Percentiles rank a stretch among this genome's conserved stretches.
phyloP scores from a whole-genome alignment of 2,113 vertebrate species.

The Pithys albifrons region DNA sequence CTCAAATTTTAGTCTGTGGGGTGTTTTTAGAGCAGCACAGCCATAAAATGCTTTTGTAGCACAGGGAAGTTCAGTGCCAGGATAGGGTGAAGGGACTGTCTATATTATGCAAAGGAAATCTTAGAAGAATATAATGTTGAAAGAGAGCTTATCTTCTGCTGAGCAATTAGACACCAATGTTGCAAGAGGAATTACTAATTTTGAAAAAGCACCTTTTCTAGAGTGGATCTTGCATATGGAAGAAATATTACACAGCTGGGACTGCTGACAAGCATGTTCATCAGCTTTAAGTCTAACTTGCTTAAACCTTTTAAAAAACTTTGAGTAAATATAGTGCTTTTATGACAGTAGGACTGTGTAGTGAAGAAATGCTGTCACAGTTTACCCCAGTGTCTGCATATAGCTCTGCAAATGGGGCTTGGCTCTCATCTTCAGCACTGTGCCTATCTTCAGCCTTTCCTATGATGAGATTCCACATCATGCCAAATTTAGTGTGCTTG shows the following conservation, averaged over 20 bases:
- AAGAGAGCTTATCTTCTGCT: neutral
- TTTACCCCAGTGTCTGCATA: neutral
- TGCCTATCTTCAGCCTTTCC: neutral
- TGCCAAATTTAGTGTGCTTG: neutral
- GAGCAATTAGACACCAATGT: neutral
- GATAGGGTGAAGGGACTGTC: neutral
- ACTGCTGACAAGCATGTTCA: neutral
- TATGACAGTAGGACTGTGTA: neutral
- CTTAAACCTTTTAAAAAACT: neutral
- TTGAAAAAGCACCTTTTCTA: neutral
- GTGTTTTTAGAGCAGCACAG: neutral
- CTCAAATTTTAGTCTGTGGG: accelerated
- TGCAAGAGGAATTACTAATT: neutral
- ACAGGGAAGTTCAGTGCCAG: neutral
- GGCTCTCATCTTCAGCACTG: neutral
- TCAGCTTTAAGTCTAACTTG: neutral
- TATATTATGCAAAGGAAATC: neutral
- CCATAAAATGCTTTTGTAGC: neutral
- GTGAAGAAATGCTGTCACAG: neutral
- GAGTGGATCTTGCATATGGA: neutral
- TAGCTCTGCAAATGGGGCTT: neutral
- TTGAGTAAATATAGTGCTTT: neutral
- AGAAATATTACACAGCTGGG: neutral
- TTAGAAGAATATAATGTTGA: neutral
- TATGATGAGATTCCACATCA: neutral